Evolutionary conservation across 2,797 vertebrate species (phyloP).

Genomic region (Iguana delicatissima): DNA sequence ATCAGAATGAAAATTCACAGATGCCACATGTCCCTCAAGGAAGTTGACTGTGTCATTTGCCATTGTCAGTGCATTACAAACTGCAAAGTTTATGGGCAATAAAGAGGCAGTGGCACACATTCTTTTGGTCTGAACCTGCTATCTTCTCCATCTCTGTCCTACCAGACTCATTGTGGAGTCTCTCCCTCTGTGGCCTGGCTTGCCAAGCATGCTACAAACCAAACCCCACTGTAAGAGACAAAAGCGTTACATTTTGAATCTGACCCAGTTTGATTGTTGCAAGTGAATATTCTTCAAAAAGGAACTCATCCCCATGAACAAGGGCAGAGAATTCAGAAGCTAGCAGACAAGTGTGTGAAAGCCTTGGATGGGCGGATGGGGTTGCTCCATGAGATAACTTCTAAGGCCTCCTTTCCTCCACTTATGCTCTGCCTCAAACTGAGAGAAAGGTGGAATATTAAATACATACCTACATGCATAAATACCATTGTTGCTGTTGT

Average conservation of each 20-base stretch:
- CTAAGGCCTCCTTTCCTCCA: neutral
- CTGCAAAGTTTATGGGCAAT: neutral
- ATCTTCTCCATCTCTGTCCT: neutral
- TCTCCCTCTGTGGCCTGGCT: neutral
- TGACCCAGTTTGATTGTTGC: neutral
- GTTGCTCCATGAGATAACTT: neutral
- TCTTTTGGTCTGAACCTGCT: neutral
- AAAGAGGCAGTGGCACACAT: neutral
- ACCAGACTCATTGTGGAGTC: neutral
- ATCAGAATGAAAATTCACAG: neutral
- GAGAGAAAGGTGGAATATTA: too few species aligned
- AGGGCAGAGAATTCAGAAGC: neutral
- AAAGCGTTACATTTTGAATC: neutral
- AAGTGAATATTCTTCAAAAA: slow-evolving; percentile 1
- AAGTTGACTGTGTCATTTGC: neutral
- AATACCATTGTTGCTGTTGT: too few species aligned
- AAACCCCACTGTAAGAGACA: neutral
- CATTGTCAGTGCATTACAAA: neutral
- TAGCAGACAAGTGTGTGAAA: neutral
- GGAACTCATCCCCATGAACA: neutral
- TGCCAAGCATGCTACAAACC: neutral
- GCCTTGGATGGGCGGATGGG: neutral
- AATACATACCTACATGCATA: too few species aligned
- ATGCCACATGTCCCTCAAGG: neutral
- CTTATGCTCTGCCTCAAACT: neutral